These are phyloP conservation scores for Dipus sagitta DNA, from an alignment of 2,797 vertebrate species.

Conservation along the genomic window DNA sequence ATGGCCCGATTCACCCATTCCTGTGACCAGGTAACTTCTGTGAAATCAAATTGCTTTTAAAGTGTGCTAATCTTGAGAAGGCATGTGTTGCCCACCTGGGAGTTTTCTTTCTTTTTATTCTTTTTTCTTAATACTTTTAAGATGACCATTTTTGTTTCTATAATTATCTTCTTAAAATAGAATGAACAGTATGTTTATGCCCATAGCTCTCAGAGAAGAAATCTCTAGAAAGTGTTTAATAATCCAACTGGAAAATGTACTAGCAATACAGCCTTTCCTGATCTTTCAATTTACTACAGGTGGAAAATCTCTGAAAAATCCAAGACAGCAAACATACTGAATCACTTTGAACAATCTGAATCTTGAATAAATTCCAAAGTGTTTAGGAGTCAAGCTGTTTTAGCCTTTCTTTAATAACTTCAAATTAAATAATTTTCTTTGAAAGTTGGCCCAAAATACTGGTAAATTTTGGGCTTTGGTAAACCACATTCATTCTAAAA, in stretches of 20 bases:
- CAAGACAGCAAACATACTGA: slow-evolving; percentile 71
- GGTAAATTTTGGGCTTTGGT: slow-evolving; percentile 56
- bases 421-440: slow-evolving; percentile 71
- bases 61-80: slow-evolving; percentile 52
- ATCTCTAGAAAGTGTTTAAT: slow-evolving; percentile 63
- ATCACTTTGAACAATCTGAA: slow-evolving; percentile 73
- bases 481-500: slow-evolving; percentile 69
- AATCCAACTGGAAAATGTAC: slow-evolving; percentile 63
- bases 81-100: slow-evolving; percentile 49
- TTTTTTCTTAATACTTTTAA: slow-evolving; percentile 12
- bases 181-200: background rate
- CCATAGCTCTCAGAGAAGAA: slow-evolving; percentile 61
- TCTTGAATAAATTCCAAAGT: slow-evolving; percentile 74
- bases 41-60: slow-evolving; percentile 60
- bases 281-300: slow-evolving; percentile 70
- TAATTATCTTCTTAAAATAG: slow-evolving; percentile 65
- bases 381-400: slow-evolving; percentile 60
- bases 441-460: slow-evolving; percentile 50
- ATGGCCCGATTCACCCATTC: slow-evolving; percentile 28
- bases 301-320: slow-evolving; percentile 69
- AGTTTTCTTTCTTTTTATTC: background rate
- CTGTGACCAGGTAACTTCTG: slow-evolving; percentile 35
- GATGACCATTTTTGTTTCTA: slow-evolving; percentile 55
- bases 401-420: slow-evolving; percentile 52
- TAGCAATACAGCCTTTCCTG: slow-evolving; percentile 55